A percentile compares a stretch with the other conserved stretches of the same genome.
phyloP scores from a whole-genome alignment of 2,797 vertebrate genomes.

The Nothura maculosa region DNA sequence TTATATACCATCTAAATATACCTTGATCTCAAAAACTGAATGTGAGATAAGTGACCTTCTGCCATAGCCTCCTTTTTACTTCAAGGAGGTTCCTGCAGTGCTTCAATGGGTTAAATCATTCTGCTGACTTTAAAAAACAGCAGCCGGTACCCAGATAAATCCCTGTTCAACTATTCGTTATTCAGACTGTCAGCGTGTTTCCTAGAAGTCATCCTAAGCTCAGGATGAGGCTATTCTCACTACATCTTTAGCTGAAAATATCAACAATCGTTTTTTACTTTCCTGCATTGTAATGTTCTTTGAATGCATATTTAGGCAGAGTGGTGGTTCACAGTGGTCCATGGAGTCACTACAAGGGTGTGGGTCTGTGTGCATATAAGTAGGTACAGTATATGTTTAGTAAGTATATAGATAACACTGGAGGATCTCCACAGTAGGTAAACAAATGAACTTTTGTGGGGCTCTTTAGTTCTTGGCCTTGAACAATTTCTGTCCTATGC shows the following conservation, averaged over 20 bases:
- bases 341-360: neutral
- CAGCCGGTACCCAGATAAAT: neutral
- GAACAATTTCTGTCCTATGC: neutral
- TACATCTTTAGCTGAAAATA: neutral
- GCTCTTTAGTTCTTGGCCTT: neutral
- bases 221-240: neutral
- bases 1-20: no score
- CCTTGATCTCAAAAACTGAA: no score
- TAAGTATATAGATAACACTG: neutral
- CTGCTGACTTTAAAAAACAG: neutral
- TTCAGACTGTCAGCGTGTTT: neutral
- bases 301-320: neutral
- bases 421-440: neutral
- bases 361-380: neutral
- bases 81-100: no score
- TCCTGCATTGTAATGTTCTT: neutral
- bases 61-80: neutral
- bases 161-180: neutral
- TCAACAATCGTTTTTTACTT: neutral
- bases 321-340: neutral
- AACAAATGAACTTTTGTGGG: neutral
- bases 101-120: neutral
- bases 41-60: no score
- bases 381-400: neutral
- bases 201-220: neutral